Evolutionary conservation across 2,113 vertebrate genomes (phyloP), one percentile per base, ranked within the genome.

Genomic region (Anolis sagrei): DNA sequence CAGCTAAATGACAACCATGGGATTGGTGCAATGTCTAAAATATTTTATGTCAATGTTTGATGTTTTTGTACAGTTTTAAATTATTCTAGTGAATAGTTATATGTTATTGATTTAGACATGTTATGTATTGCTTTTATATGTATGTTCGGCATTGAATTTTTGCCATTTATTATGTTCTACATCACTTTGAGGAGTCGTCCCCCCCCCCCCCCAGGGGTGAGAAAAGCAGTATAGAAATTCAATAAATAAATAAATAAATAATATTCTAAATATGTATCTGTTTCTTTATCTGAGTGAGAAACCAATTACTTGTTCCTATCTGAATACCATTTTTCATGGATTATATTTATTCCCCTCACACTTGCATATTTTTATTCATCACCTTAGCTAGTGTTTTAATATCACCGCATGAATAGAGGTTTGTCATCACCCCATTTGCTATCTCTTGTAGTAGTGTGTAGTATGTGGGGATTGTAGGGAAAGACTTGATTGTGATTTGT

Each of bases 401-500:
- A 25, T 32, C 2, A 11, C 36, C 32, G 27, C 13, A 23, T 62
- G 36, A 69, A 29, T 69, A 32, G 64, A 54, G 25, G 4, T 68
- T 32, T 54, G 27, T 16, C 8, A 70, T n/a, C 19, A 78, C 2
- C 14, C 23, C 44, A 39, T 68, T 13, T 70, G 23, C 13, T 2
- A 14, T 70, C 48, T 70, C 64, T 34, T 23, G n/a, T 32, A n/a
- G 32, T 70, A 70, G 1, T 32, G 19, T 6, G 27, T 44, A 44
- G 5, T 68, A 2, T 44, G 9, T 23, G 16, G 13, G 78, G 39
- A 44, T 7, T 21, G 16, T 68, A 58, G 54, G 36, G 19, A 80
- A 29, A 23, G 39, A 6, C 73, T 62, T 48, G 27, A 29, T 39
- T 81, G 48, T 89, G 68, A 58, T 93, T 77, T 89, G 27, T 80